Base-by-base conservation (phyloP, 2,113 vertebrate genomes). In the Callorhinus ursinus region DNA sequence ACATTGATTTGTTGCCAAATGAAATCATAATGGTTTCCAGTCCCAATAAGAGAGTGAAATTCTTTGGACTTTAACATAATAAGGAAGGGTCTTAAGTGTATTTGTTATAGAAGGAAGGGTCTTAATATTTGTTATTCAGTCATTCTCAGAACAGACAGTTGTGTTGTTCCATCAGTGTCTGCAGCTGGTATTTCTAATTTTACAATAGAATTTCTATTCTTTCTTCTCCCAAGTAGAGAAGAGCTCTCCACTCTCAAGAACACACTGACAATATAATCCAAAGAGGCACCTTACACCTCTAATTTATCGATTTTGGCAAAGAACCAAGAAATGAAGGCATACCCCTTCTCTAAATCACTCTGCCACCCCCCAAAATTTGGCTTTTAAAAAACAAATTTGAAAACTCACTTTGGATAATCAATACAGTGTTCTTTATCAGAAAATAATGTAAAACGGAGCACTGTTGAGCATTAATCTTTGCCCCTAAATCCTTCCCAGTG, bases 331-430 rank as follows among this genome's bases (percentile, higher is more conserved):
- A 42, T 14, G 33, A 95, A 91, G 77, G 36, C 33, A 65, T 13
- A 31, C 49, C 42, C 19, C 49, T 91, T 93, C 88, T 81, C 57
- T 72, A 93, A 92, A 85, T 72, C 42, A 55, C 6, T 95, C 65
- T 69, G 26, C 53, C 51, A 72, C 46, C 15, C 14, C 28, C 74
- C 93, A 59, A 39, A 95, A 72, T 85, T 55, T 63, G 83, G 5
- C 28, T 87, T 83, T 93, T 77, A 63, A 80, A 86, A 93, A 74
- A 82, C 42, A 36, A 14, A 83, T 96, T 76, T 81, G 33, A 92
- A 95, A 77, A 71, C 89, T 96, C 93, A 92, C 63, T 96, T 61
- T 88, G 61, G 67, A 72, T 92, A 46, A 87, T 93, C 96, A 85
- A 92, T 92, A 85, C 11, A 63, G 28, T 16, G 67, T 72, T 92